phyloP scores from a whole-genome alignment of 2,113 vertebrate species.

The Prionailurus bengalensis region DNA sequence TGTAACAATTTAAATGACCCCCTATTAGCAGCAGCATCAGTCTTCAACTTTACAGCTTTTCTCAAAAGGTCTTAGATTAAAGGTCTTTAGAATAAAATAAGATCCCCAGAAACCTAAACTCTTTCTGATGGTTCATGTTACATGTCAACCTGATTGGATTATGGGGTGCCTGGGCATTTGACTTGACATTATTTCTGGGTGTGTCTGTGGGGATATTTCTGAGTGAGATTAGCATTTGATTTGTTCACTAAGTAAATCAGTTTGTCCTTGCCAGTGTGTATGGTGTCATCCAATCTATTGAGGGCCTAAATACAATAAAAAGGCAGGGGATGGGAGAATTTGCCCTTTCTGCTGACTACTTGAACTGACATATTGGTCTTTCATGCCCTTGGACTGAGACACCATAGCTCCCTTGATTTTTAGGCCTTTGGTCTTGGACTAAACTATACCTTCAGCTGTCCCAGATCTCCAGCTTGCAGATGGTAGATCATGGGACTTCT shows the following conservation, averaged over 20 bases:
- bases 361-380: neutral
- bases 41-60: slow-evolving; percentile 23
- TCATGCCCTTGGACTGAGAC: neutral
- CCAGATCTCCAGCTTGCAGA: neutral
- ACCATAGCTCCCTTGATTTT: neutral
- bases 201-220: neutral
- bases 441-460: neutral
- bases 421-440: neutral
- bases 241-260: neutral
- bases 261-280: neutral
- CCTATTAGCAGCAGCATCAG: neutral
- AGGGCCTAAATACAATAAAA: neutral
- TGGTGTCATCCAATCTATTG: neutral
- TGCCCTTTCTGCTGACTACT: neutral
- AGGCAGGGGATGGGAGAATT: neutral
- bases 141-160: neutral
- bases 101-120: neutral
- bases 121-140: neutral
- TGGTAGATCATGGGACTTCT: neutral
- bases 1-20: neutral
- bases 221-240: neutral
- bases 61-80: slow-evolving; percentile 19
- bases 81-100: neutral
- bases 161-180: neutral
- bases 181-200: neutral